Percentiles rank a stretch among this genome's conserved stretches.
Conservation (phyloP, 2,888 invertebrate species). For the Heteromurus nitidus region DNA sequence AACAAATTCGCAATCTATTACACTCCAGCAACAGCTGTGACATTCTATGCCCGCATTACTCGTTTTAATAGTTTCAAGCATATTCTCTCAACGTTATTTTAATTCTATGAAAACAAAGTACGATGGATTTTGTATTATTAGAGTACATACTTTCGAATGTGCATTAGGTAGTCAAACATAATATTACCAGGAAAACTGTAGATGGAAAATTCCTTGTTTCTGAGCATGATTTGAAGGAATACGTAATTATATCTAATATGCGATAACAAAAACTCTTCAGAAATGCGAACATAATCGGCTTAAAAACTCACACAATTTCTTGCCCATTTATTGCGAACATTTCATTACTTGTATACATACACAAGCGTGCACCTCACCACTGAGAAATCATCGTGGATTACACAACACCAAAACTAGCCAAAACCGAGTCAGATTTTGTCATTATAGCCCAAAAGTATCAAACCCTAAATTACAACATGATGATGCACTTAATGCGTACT, state of each 20-base stretch:
- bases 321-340: constrained; percentile 64
- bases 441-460: constrained; percentile 65
- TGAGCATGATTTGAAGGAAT: constrained; percentile 26
- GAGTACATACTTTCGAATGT: constrained; percentile 21
- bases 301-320: constrained; percentile 60
- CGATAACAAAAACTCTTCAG: constrained; percentile 31
- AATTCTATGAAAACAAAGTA: constrained; percentile 41
- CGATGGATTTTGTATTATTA: constrained; percentile 41
- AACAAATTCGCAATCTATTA: constrained; percentile 49
- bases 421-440: constrained; percentile 66
- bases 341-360: constrained; percentile 57
- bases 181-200: constrained; percentile 30
- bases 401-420: constrained; percentile 56
- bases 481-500: constrained; percentile 47
- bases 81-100: constrained; percentile 41
- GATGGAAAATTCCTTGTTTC: constrained; percentile 33
- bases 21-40: neutral
- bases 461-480: constrained; percentile 61
- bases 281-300: constrained; percentile 17
- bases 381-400: constrained; percentile 40
- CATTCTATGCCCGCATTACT: constrained; percentile 41
- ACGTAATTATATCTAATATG: constrained; percentile 4
- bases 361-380: constrained; percentile 54
- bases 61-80: constrained; percentile 22
- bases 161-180: constrained; percentile 14